phyloP scores from a whole-genome alignment of 2,797 vertebrate species.

The Myotis vivesi region DNA sequence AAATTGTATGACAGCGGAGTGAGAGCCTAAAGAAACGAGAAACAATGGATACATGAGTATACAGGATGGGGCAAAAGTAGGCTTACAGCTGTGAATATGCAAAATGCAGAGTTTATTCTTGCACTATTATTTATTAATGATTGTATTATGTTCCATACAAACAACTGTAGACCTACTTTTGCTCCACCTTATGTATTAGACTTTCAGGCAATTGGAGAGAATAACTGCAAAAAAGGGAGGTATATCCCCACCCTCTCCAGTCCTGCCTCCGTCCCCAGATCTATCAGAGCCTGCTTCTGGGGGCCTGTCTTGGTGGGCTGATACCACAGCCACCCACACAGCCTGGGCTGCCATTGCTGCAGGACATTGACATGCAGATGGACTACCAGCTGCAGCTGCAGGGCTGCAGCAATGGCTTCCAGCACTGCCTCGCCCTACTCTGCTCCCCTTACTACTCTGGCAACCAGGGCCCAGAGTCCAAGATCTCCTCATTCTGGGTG shows the following conservation, averaged over 20 bases:
- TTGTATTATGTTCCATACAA: neutral
- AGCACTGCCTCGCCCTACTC: slow-evolving; percentile 96
- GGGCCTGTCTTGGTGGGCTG: slow-evolving; percentile 95
- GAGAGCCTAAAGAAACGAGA: neutral
- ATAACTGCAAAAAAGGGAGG: neutral
- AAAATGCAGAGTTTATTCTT: neutral
- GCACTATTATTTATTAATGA: neutral
- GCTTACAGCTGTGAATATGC: too few species aligned
- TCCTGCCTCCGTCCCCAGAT: slow-evolving; percentile 84
- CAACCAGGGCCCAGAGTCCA: slow-evolving; percentile 93
- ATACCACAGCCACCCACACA: slow-evolving; percentile 97
- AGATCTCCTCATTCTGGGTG: slow-evolving; percentile 96
- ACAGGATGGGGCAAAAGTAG: neutral
- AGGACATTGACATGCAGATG: slow-evolving; percentile 98
- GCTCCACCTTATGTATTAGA: neutral
- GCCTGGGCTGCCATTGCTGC: slow-evolving; percentile 92
- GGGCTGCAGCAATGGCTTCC: slow-evolving; percentile 95
- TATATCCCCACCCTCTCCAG: neutral
- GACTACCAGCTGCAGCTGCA: slow-evolving; percentile 96
- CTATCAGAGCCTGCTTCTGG: slow-evolving; percentile 96
- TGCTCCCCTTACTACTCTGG: slow-evolving; percentile 95
- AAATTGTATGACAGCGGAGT: neutral
- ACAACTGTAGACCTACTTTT: neutral
- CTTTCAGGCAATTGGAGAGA: neutral
- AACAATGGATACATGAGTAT: accelerated